Evolutionary conservation across 2,888 invertebrate genomes (phyloP).

Genomic region (Acanthosoma haemorrhoidale): DNA sequence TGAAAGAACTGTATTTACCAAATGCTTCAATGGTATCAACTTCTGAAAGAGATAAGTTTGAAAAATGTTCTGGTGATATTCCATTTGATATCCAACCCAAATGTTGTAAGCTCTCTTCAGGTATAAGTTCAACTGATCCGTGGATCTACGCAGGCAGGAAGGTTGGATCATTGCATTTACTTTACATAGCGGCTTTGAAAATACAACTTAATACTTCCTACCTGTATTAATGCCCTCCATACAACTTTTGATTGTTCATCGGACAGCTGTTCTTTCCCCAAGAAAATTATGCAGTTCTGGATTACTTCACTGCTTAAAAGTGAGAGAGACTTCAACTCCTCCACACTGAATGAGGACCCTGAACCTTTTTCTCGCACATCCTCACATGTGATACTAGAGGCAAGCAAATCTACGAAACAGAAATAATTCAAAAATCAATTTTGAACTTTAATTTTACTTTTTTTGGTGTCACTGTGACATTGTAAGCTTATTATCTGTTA

Average conservation of each 20-base stretch:
- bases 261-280: conserved; percentile 37
- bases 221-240: conserved; percentile 36
- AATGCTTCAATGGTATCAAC: conserved; percentile 55
- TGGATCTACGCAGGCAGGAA: conserved; percentile 40
- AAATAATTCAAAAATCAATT: too few species aligned
- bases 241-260: conserved; percentile 32
- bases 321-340: conserved; percentile 32
- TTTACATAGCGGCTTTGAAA: not conserved
- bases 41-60: conserved; percentile 51
- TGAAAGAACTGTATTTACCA: conserved; percentile 51
- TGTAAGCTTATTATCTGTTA: too few species aligned
- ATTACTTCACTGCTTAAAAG: conserved; percentile 27
- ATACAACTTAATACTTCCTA: not conserved
- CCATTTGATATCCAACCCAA: conserved; percentile 52
- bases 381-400: conserved; percentile 29
- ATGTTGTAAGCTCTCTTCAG: conserved; percentile 47
- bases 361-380: conserved; percentile 36
- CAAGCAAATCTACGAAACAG: not conserved
- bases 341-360: conserved; percentile 29
- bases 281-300: conserved; percentile 33
- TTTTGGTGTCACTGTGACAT: too few species aligned
- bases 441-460: too few species aligned
- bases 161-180: not conserved
- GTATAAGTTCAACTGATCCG: conserved; percentile 47
- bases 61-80: conserved; percentile 50